Evolutionary conservation across 2,797 vertebrate species (phyloP), one percentile per base, ranked within the genome.

Genomic region (Huso huso): DNA sequence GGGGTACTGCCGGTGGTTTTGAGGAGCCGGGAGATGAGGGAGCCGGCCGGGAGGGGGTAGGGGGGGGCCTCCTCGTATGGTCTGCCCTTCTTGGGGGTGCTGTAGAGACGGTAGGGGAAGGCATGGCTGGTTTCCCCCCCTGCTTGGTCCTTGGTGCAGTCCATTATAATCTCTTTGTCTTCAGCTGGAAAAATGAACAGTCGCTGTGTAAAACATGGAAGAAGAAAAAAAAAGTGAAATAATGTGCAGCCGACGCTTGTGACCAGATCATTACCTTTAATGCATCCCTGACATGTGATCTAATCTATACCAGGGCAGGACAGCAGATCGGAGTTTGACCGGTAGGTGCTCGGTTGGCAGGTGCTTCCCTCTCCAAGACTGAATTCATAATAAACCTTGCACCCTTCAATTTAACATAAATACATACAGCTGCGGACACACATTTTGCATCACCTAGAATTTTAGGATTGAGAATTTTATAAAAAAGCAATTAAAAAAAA

Each of bases 11-110:
- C 6, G 52, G 52, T n/a, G n/a, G 52, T 55, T 55, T 55, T 55
- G 6, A 87, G 80, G 63, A 88, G 86, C 65, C 86, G 86, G 61
- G 87, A 87, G 69, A 89, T 86, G 72, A 89, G 75, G 55, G 86
- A 82, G 69, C 86, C 86, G 10, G 67, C 37, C 37, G 67, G 51
- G 7, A 53, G 37, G 7, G 23, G 12, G 51, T 15, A 53, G 8
- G 81, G 78, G 0, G 81, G 79, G 6, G 83, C 61, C 53, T 75
- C 63, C 62, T 72, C 82, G 58, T 73, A 72, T 64, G 75, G 83
- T 68, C 62, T 78, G 66, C 69, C 83, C 9, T 76, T 23, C 7
- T 76, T 68, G 0, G 85, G 81, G 73, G 77, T 76, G 67, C 77
- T 81, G 51, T 82, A 74, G 12, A 83, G 74, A 49, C 78, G 73